These are phyloP conservation scores for Plutomurus gul DNA, from an alignment of 1,140 invertebrate genomes.

Conservation along the genomic window DNA sequence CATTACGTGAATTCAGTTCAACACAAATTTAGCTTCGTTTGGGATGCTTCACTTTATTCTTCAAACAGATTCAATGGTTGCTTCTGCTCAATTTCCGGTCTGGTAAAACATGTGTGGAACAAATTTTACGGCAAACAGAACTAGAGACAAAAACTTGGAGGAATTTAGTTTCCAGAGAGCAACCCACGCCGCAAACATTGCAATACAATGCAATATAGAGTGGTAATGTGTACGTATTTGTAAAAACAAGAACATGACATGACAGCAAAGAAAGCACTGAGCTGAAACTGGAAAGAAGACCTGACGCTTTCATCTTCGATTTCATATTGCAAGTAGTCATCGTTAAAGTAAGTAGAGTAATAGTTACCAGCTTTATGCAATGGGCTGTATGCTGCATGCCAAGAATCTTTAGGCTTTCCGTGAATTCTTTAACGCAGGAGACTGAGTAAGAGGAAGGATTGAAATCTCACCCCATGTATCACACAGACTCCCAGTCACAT, in stretches of 20 bases:
- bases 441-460: too few species aligned
- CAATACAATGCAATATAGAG: neutral
- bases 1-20: too few species aligned
- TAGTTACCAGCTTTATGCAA: neutral
- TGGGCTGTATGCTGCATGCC: neutral
- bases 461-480: too few species aligned
- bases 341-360: neutral
- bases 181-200: neutral
- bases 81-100: constrained; percentile 34
- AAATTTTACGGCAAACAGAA: constrained; percentile 34
- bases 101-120: constrained; percentile 35
- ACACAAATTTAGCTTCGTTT: neutral
- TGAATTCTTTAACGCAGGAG: too few species aligned
- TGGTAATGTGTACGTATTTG: too few species aligned
- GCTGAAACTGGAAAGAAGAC: neutral
- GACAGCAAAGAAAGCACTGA: constrained; percentile 20
- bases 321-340: neutral
- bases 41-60: neutral
- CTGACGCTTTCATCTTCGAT: constrained; percentile 5
- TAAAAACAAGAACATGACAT: constrained; percentile 10
- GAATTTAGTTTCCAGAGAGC: constrained; percentile 8
- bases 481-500: too few species aligned
- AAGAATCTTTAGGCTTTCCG: too few species aligned
- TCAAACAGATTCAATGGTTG: neutral
- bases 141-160: constrained; percentile 11